Conservation (phyloP, 2,888 invertebrate species). For the Eristalis intricaria region DNA sequence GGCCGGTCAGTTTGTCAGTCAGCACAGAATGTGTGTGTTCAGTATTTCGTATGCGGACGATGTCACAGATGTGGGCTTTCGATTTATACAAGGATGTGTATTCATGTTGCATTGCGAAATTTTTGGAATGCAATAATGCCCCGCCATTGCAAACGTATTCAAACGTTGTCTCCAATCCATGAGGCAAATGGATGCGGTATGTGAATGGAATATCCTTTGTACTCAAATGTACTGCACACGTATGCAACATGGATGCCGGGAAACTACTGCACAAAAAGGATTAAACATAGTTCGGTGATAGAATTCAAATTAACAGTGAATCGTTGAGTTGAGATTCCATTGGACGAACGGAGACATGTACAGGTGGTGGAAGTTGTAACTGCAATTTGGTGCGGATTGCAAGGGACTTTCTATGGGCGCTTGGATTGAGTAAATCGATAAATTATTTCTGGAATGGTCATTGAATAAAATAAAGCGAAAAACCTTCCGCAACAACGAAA, state of each 20-base stretch:
- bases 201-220: constrained; percentile 50
- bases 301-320: constrained; percentile 69
- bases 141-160: constrained; percentile 7
- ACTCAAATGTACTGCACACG: constrained; percentile 48
- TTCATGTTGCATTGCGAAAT: constrained; percentile 38
- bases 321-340: constrained; percentile 58
- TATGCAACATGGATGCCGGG: constrained; percentile 10
- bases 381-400: not conserved
- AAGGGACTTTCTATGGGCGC: not conserved
- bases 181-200: constrained; percentile 8
- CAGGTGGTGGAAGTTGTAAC: not conserved
- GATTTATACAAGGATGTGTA: constrained; percentile 24
- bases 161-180: not conserved
- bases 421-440: not conserved
- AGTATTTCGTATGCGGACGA: constrained; percentile 59
- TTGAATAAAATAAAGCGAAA: not conserved
- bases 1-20: constrained; percentile 52
- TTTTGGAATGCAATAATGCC: constrained; percentile 69
- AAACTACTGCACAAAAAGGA: constrained; percentile 42
- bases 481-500: no score
- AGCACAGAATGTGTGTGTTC: constrained; percentile 20
- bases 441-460: not conserved
- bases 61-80: constrained; percentile 67
- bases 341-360: not conserved
- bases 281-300: constrained; percentile 60